Conservation (phyloP, 2,797 vertebrate genomes). For the Spheniscus humboldti region DNA sequence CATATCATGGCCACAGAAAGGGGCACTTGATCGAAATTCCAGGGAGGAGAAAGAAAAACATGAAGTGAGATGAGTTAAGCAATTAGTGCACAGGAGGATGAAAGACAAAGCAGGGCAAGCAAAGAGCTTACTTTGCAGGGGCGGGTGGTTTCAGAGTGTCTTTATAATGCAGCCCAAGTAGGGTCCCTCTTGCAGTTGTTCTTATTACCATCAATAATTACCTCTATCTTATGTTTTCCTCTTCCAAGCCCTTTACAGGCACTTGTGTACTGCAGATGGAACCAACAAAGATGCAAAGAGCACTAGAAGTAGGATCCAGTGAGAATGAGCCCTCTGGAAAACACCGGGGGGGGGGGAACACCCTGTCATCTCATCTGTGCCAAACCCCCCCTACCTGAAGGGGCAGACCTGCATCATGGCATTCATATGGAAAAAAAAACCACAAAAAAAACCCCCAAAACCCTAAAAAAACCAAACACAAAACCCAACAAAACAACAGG, state of each 20-base stretch:
- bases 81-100: not conserved
- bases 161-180: not conserved
- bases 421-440: not conserved
- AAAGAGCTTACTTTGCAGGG: not conserved
- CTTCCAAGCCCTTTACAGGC: not conserved
- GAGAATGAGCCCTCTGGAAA: not conserved
- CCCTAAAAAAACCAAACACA: not conserved
- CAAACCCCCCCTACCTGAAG: not conserved
- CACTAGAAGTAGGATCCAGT: not conserved
- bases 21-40: not conserved
- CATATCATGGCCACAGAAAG: not conserved
- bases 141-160: not conserved
- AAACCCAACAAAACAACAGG: not conserved
- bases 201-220: not conserved
- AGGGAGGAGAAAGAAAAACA: not conserved
- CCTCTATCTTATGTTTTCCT: not conserved
- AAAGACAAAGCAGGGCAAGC: not conserved
- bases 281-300: not conserved
- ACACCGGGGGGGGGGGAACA: not conserved
- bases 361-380: not conserved
- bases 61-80: not conserved
- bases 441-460: no score
- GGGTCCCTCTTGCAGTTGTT: not conserved
- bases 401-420: accelerated
- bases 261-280: not conserved